Base-by-base conservation (phyloP, 2,888 invertebrate species). In the Geophilus truncorum region DNA sequence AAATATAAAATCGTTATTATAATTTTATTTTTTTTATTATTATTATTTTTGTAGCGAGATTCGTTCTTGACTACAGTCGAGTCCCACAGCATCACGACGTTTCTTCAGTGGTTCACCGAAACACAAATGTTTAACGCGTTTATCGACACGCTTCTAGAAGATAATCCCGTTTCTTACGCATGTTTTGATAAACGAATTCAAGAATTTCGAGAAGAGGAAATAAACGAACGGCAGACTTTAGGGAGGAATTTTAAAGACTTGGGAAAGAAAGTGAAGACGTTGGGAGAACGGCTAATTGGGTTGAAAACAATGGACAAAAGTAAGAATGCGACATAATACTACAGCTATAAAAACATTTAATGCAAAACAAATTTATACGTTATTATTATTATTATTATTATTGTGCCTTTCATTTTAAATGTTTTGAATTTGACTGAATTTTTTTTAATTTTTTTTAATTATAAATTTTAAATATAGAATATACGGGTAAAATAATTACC, bases 81-180 rank as follows among this genome's bases (percentile, higher is more conserved):
- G 0, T 91, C 92, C 0, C 91, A 92, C 85, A 91, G 91, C 77
- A 90, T 91, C 45, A 91, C 92, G 83, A 91, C 91, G 84, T 94
- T 95, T 86, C 88, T 95, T 0, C 93, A 94, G 83, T 95, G 94
- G 94, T 95, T 95, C 87, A 91, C 92, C 0, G 94, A 95, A 86
- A 94, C 94, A 0, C 92, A 94, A 0, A 94, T 95, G 93, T 95
- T 95, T 86, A 91, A 92, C 82, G 90, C 92, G 78, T 94, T 93
- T 86, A 89, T 92, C 80, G 90, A 91, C 83, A 89, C 90, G 82
- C 85, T 86, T 23, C 80, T 87, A 1, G 78, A 78, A 12, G 25
- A 23, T 40, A 78, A 32, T 36, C 18, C 78, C 1, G 78, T 40
- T 21, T 7, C 12, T 32, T 80, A 23, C 15, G 80, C 80, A n/a